Conservation (phyloP, 2,888 invertebrate genomes). For the Laspeyria flexula region DNA sequence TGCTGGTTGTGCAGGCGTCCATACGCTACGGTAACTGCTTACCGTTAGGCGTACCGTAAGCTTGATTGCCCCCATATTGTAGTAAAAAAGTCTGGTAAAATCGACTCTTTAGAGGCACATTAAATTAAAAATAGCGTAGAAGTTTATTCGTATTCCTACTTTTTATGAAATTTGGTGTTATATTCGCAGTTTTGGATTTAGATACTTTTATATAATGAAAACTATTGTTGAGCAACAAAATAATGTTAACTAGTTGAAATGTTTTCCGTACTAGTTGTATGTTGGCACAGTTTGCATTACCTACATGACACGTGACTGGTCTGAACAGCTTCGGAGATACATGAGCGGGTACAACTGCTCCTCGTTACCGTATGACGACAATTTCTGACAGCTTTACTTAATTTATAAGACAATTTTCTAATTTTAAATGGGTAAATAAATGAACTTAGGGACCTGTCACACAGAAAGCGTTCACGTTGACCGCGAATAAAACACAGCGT, state of each 20-base stretch:
- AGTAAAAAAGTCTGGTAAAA: constrained; percentile 22
- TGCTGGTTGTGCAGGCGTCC: too few species aligned
- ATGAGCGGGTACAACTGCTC: constrained; percentile 15
- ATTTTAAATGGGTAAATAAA: constrained; percentile 40
- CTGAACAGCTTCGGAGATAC: constrained; percentile 21
- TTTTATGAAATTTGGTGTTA: constrained; percentile 18
- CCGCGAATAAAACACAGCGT: too few species aligned
- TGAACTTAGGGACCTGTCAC: constrained; percentile 20
- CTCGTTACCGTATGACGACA: constrained; percentile 53
- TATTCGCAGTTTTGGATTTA: constrained; percentile 22
- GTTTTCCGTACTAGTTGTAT: constrained; percentile 1
- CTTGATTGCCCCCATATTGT: too few species aligned
- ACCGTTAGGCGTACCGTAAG: too few species aligned
- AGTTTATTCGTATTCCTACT: constrained; percentile 32
- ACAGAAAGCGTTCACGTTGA: too few species aligned
- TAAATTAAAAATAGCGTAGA: constrained; percentile 16
- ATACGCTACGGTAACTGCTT: too few species aligned
- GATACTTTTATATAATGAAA: constrained; percentile 12
- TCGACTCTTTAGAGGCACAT: constrained; percentile 23
- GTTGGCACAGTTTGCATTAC: constrained; percentile 29
- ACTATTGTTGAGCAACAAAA: constrained; percentile 2
- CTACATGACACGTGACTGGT: constrained; percentile 19
- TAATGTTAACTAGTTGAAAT: constrained; percentile 6
- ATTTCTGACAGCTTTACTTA: constrained; percentile 80
- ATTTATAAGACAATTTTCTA: constrained; percentile 65